Evolutionary conservation across 2,113 vertebrate species (phyloP).

Genomic region (Anoura caudifer): DNA sequence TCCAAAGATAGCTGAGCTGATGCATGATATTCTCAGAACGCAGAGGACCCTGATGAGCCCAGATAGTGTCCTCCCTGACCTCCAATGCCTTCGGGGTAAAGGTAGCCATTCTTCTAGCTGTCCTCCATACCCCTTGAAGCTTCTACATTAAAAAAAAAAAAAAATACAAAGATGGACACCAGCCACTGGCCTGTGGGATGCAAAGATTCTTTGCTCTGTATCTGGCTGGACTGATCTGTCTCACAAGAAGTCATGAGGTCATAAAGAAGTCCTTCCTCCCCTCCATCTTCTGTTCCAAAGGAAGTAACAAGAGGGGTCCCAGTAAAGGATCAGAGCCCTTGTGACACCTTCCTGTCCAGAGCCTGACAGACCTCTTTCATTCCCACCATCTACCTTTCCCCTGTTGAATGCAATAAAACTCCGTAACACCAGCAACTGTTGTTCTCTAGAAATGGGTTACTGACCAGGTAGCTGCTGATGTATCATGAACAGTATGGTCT

Average conservation of each 20-base stretch:
- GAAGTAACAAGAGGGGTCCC: neutral
- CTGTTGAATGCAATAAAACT: constrained; percentile 68
- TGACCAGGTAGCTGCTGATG: constrained; percentile 49
- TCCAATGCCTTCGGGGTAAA: neutral
- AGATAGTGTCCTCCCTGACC: neutral
- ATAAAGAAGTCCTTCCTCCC: neutral
- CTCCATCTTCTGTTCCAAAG: constrained; percentile 13
- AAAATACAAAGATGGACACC: neutral
- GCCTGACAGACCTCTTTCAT: neutral
- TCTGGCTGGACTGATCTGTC: neutral
- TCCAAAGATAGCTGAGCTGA: constrained; percentile 2
- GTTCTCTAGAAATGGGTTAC: constrained; percentile 49
- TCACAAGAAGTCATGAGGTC: neutral
- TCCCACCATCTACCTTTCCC: neutral
- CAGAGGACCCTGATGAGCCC: neutral
- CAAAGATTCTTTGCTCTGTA: neutral
- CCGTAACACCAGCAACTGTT: constrained; percentile 63
- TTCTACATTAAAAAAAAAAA: neutral
- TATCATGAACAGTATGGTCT: constrained; percentile 48
- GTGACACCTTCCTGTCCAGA: neutral
- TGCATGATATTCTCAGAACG: neutral
- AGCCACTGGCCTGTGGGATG: neutral
- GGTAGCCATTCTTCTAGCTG: neutral
- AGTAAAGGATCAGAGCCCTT: neutral
- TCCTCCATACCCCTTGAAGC: neutral